These are phyloP conservation scores for Pyrocephalus nanus DNA, from an alignment of 2,797 vertebrate species.

Conservation along the genomic window DNA sequence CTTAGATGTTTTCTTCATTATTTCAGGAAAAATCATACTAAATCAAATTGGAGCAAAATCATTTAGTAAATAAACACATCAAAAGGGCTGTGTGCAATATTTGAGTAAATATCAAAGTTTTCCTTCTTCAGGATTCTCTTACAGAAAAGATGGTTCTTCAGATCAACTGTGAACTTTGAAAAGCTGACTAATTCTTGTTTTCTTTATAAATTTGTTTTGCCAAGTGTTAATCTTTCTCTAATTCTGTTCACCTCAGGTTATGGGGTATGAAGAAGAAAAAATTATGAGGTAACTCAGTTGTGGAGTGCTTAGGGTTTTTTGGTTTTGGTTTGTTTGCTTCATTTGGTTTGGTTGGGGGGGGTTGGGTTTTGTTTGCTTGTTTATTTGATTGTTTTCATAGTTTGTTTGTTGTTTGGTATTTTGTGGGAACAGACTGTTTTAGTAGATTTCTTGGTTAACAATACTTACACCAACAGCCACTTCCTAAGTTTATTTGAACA, in stretches of 20 bases:
- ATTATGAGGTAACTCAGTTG: not conserved
- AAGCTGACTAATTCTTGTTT: not conserved
- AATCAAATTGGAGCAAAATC: not conserved
- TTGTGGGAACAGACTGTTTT: not conserved
- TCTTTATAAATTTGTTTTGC: not conserved
- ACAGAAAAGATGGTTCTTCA: not conserved
- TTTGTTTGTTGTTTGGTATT: not conserved
- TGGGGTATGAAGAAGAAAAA: not conserved
- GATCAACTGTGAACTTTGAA: not conserved
- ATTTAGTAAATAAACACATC: not conserved
- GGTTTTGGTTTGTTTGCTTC: not conserved
- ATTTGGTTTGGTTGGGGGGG: not conserved
- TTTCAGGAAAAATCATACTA: not conserved
- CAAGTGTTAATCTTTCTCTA: not conserved
- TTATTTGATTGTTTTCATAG: not conserved
- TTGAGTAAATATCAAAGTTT: not conserved
- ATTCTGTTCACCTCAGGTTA: not conserved
- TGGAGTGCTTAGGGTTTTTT: fast-evolving
- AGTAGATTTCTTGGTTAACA: not conserved
- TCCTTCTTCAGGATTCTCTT: not conserved
- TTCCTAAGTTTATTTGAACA: not conserved
- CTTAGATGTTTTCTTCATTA: not conserved
- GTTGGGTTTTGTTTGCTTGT: not conserved
- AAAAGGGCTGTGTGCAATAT: not conserved
- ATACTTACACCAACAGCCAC: not conserved